These are phyloP conservation scores for Amazona finschi DNA, from an alignment of 2,797 vertebrate species.

Conservation along the genomic window DNA sequence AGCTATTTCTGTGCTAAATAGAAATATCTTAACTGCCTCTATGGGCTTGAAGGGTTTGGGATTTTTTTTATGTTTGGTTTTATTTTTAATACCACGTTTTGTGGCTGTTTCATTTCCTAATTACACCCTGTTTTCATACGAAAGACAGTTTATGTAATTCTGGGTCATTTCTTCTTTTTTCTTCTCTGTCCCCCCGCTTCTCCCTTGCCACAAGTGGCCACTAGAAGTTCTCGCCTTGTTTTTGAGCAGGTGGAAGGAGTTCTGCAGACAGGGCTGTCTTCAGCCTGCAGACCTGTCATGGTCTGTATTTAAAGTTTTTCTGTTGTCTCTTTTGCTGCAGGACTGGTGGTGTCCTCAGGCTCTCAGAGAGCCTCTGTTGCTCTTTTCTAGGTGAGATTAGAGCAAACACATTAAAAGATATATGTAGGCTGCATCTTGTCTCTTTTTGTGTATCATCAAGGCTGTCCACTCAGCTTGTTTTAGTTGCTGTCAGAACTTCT, in stretches of 20 bases:
- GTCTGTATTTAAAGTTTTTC: background rate
- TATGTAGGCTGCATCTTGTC: background rate
- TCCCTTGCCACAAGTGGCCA: background rate
- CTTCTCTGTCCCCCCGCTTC: background rate
- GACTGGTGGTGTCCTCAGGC: background rate
- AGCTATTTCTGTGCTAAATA: background rate
- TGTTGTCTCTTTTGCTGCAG: background rate
- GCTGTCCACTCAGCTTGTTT: background rate
- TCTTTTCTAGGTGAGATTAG: background rate
- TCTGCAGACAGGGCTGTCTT: background rate
- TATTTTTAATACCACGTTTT: background rate
- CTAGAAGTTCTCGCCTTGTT: background rate
- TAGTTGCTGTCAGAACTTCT: background rate
- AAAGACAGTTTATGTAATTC: background rate
- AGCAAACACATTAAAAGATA: background rate
- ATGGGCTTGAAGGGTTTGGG: background rate
- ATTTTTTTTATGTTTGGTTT: background rate
- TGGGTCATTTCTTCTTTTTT: background rate
- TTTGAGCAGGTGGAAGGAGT: background rate
- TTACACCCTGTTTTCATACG: background rate
- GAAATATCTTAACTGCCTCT: background rate
- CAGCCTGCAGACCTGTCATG: background rate
- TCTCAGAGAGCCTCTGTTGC: background rate
- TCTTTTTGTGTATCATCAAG: background rate
- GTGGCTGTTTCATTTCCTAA: background rate